Evolutionary conservation across 2,113 vertebrate genomes (phyloP).

Genomic region (Mustela lutreola): DNA sequence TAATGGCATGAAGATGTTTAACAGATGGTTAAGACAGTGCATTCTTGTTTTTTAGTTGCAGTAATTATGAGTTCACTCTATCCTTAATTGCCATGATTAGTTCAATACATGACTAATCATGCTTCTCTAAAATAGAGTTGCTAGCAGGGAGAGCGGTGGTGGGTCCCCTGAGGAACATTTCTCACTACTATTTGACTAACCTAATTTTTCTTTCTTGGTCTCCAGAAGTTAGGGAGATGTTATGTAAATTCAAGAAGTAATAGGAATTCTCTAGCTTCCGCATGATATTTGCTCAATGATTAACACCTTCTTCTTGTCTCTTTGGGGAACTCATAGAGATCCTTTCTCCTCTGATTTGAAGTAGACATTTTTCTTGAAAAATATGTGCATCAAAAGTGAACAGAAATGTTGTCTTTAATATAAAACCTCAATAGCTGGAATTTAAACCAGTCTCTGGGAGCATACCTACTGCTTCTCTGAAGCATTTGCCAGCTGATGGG

Average conservation of each 20-base stretch:
- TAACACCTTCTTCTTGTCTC: constrained; percentile 33
- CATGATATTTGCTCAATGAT: background rate
- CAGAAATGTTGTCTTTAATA: background rate
- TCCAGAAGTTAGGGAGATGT: background rate
- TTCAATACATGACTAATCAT: background rate
- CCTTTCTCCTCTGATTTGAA: background rate
- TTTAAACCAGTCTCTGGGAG: background rate
- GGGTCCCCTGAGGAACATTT: background rate
- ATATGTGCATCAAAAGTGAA: constrained; percentile 22
- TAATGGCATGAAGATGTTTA: background rate
- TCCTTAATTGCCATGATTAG: background rate
- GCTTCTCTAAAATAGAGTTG: constrained; percentile 56
- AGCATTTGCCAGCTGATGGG: background rate
- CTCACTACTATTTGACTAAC: constrained; percentile 38
- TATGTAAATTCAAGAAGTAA: background rate
- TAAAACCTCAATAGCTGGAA: background rate
- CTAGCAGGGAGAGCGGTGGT: background rate
- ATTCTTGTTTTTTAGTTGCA: background rate
- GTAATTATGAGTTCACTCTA: background rate
- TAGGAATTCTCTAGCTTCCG: constrained; percentile 1
- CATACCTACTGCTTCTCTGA: background rate
- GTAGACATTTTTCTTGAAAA: constrained; percentile 62
- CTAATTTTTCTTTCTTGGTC: constrained; percentile 10
- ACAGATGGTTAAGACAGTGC: background rate
- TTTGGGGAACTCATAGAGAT: constrained; percentile 72